Base-by-base conservation (phyloP, 1,140 invertebrate species). In the Propsilocerus akamusi region DNA sequence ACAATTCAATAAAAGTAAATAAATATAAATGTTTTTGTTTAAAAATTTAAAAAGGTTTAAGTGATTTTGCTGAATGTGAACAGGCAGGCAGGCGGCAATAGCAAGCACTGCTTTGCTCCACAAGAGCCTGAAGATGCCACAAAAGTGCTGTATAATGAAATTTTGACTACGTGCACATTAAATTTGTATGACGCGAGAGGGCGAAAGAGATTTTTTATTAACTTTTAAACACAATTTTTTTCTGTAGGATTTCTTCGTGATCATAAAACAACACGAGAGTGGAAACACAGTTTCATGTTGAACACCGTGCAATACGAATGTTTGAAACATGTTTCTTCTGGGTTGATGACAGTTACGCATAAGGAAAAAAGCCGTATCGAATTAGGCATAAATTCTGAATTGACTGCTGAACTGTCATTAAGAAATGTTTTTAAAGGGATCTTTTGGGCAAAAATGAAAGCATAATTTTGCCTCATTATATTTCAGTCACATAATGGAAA, bases 81-180 rank as follows among this genome's bases (percentile, higher is more conserved):
- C n/a, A n/a, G n/a, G n/a, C n/a, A n/a, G n/a, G n/a, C n/a, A n/a
- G n/a, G n/a, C n/a, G n/a, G n/a, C n/a, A n/a, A n/a, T n/a, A n/a
- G n/a, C n/a, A n/a, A n/a, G n/a, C n/a, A n/a, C n/a, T n/a, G n/a
- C n/a, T n/a, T n/a, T n/a, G n/a, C n/a, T n/a, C n/a, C n/a, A n/a
- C n/a, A n/a, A n/a, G n/a, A n/a, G n/a, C n/a, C n/a, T n/a, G n/a
- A 17, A 41, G 34, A 41, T 41, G 34, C 34, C 34, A 41, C 34
- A 41, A 41, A 41, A 41, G 34, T 41, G 34, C 34, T 41, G 34
- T 41, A 41, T 41, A 41, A 41, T 41, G 34, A 41, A 41, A 41
- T 41, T 41, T 41, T 41, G 34, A 41, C 14, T 41, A 41, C 34
- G 34, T 41, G 34, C 17, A 41, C 12, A 20, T 8, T 8, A 20